Evolutionary conservation across 2,113 vertebrate genomes (phyloP).

Genomic region (Burhinus oedicnemus): DNA sequence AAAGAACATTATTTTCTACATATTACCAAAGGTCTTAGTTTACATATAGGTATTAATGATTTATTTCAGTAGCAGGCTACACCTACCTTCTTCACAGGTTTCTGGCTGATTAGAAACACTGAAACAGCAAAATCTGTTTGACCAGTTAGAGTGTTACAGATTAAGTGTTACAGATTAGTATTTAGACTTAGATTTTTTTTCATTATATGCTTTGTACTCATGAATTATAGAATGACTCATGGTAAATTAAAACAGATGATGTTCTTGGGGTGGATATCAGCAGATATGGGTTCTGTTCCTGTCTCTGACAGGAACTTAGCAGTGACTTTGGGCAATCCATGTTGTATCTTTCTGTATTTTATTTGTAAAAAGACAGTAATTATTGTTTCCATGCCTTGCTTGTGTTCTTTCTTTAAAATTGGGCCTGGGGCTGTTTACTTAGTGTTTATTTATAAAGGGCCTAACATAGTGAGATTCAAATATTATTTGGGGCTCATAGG

Average conservation of each 20-base stretch:
- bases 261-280: not conserved
- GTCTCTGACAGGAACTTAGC: not conserved
- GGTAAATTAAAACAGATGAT: not conserved
- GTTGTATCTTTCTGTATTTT: not conserved
- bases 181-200: not conserved
- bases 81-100: not conserved
- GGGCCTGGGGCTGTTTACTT: not conserved
- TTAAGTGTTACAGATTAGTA: not conserved
- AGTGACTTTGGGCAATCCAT: not conserved
- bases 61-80: not conserved
- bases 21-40: not conserved
- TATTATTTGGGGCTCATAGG: not conserved
- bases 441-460: not conserved
- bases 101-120: not conserved
- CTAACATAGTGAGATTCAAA: not conserved
- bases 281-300: not conserved
- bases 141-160: not conserved
- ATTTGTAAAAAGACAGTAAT: not conserved
- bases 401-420: not conserved
- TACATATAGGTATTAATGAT: not conserved
- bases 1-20: not conserved
- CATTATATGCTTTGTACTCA: not conserved
- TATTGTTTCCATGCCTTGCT: not conserved
- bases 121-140: not conserved
- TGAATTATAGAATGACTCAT: not conserved